A percentile compares a stretch with the other conserved stretches of the same genome.
These are phyloP conservation scores for Florisuga fusca DNA, from an alignment of 2,797 vertebrate species.

Conservation along the genomic window DNA sequence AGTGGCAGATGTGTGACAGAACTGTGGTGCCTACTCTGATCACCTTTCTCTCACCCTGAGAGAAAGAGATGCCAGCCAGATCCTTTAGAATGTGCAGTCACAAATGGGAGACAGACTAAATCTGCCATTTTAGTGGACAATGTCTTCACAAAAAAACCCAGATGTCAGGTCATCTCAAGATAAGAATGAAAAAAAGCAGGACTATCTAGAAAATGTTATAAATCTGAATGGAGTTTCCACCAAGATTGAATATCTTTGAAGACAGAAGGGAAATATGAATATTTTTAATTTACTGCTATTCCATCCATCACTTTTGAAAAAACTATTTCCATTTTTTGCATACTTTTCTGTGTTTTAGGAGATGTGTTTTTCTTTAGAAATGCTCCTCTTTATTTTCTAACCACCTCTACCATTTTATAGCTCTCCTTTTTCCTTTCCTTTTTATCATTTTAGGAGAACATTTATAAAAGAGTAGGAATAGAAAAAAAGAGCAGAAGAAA, in stretches of 20 bases:
- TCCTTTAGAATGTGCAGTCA: not conserved
- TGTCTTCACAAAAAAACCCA: not conserved
- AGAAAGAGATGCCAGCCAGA: not conserved
- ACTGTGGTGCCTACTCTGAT: not conserved
- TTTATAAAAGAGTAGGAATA: not conserved
- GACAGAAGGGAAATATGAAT: not conserved
- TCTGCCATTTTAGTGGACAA: not conserved
- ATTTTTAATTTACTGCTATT: not conserved
- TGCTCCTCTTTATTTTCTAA: not conserved
- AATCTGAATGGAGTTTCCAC: not conserved
- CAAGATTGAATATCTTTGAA: not conserved
- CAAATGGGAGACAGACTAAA: not conserved
- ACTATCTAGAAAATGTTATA: not conserved
- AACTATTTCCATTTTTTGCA: not conserved
- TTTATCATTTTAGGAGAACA: not conserved
- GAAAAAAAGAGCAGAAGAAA: not conserved
- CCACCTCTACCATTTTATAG: not conserved
- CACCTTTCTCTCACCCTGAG: rapidly evolving
- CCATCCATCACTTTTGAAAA: not conserved
- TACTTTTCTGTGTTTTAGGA: not conserved
- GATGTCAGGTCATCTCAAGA: not conserved
- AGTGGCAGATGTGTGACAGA: not conserved
- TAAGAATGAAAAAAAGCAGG: not conserved
- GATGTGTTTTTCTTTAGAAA: not conserved
- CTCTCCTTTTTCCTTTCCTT: not conserved